Conservation (phyloP, 2,113 vertebrate genomes). For the Pachypanchax playfairii region DNA sequence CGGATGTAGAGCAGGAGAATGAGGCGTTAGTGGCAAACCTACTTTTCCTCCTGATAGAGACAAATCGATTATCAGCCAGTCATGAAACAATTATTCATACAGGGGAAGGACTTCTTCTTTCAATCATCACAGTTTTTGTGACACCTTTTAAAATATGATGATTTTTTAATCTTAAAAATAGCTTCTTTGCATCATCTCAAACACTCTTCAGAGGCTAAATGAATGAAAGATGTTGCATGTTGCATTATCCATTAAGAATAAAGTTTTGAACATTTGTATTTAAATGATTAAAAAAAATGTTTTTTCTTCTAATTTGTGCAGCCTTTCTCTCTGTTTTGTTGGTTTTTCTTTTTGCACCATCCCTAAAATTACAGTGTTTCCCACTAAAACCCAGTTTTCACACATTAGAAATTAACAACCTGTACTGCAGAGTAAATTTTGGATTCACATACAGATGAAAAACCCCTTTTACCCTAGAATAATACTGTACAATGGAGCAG, state of each 20-base stretch:
- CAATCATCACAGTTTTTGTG: too few species aligned
- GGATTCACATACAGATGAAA: slow-evolving; percentile 1
- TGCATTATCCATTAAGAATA: too few species aligned
- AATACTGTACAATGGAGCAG: background rate
- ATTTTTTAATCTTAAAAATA: slow-evolving; percentile 10
- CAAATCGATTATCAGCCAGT: too few species aligned
- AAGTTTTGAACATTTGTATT: too few species aligned
- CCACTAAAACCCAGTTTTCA: slow-evolving; percentile 32
- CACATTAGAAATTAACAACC: background rate
- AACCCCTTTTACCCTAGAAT: too few species aligned
- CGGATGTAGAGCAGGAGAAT: background rate
- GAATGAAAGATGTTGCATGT: slow-evolving; percentile 15
- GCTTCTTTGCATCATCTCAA: background rate
- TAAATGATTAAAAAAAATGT: too few species aligned
- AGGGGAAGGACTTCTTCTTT: too few species aligned
- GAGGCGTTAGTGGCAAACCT: background rate
- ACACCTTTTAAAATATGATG: background rate
- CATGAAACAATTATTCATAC: background rate
- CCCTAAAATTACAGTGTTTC: slow-evolving; percentile 25
- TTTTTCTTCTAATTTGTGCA: too few species aligned
- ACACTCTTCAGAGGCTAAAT: slow-evolving; percentile 3
- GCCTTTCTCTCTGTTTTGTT: background rate
- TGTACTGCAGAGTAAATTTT: slow-evolving; percentile 6
- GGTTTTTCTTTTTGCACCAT: slow-evolving; percentile 23
- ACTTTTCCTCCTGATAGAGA: slow-evolving; percentile 4